Base-by-base conservation (phyloP, 2,113 vertebrate genomes). In the Taurulus bubalis region DNA sequence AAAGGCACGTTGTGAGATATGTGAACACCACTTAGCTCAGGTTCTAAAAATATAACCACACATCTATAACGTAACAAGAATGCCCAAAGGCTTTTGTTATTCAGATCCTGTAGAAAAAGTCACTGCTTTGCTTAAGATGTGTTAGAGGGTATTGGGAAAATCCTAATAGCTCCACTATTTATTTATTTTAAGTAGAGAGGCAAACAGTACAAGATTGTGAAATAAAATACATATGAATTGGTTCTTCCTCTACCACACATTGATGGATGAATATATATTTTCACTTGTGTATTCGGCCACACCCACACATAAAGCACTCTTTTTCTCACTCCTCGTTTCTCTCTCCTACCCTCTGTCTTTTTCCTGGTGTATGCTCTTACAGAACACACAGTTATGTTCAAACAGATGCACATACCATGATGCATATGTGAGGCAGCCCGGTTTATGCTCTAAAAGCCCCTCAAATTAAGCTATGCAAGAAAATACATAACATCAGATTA, bases 221-320 rank as follows among this genome's bases (percentile, higher is more conserved):
- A 83, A 76, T 72, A 34, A 77, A 91, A 88, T 73, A 70, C 71
- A 91, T 87, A 86, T 91, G 90, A 93, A 94, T 91, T 93, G 79
- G 80, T 79, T 87, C 63, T 80, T 91, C 77, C 65, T 93, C 89
- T 91, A 89, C 94, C 90, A 92, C 92, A 90, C 87, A 60, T 76
- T 86, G 90, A 90, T 66, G 64, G 90, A 91, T 92, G 89, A 93
- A 92, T 91, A 87, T 90, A 87, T 83, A 89, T 94, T 92, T 92
- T 85, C 88, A 90, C 86, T 78, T 77, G 84, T 85, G 83, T 83
- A 69, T 89, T 92, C 81, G 90, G 75, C 87, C 75, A 93, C 93
- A 83, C 90, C 90, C 92, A 93, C 93, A 90, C 86, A 93, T 88
- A 68, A 14, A 77, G 76, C 73, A 55, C 77, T 81, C 26, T 85